These are phyloP conservation scores for Ditula angustiorana DNA, from an alignment of 2,888 invertebrate genomes.

Conservation along the genomic window DNA sequence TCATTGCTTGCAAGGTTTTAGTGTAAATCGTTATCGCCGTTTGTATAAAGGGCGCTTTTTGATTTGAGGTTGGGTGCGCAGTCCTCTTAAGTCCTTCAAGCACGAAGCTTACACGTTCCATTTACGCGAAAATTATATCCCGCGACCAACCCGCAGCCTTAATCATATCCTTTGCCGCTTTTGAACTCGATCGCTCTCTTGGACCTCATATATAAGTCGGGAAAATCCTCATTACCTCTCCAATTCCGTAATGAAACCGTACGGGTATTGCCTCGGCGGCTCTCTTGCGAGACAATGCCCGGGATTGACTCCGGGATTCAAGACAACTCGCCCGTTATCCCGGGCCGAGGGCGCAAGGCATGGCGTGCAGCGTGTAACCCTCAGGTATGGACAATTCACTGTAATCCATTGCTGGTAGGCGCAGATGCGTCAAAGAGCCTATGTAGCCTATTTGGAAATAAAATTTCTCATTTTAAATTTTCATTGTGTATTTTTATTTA, in stretches of 20 bases:
- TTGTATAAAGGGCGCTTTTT: too few species aligned
- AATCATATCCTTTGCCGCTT: not conserved
- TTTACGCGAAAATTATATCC: not conserved
- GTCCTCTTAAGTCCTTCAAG: too few species aligned
- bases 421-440: too few species aligned
- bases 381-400: too few species aligned
- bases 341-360: conserved; percentile 44
- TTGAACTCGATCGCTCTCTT: not conserved
- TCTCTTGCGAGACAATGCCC: conserved; percentile 63
- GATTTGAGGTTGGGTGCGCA: too few species aligned
- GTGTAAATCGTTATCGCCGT: too few species aligned
- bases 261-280: conserved; percentile 12
- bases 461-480: too few species aligned
- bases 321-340: conserved; percentile 74
- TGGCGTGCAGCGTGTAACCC: conserved; percentile 30
- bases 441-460: too few species aligned
- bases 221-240: conserved; percentile 26
- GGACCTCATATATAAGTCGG: conserved; percentile 8
- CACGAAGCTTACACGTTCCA: not conserved
- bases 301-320: conserved; percentile 79
- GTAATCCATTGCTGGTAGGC: too few species aligned
- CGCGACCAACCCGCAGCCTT: not conserved
- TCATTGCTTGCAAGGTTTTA: too few species aligned
- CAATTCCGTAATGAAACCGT: conserved; percentile 35
- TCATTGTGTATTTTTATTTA: too few species aligned